phyloP scores from a whole-genome alignment of 2,888 invertebrate species.

The Rotaria magnacalcarata region DNA sequence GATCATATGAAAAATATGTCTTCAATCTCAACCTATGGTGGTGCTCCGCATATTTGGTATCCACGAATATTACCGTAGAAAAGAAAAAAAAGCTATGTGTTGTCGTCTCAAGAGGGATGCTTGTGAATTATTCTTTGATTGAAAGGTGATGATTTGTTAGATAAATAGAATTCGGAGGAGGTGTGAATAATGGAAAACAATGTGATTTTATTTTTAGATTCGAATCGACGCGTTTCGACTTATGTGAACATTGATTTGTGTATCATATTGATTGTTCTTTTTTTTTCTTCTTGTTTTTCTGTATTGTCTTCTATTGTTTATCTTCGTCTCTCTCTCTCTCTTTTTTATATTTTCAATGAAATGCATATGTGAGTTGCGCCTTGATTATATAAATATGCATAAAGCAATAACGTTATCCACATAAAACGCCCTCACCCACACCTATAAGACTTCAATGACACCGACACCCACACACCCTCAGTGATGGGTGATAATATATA shows the following conservation, averaged over 20 bases:
- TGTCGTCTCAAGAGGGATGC: neutral
- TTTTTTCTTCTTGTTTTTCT: slow-evolving; percentile 6
- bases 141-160: neutral
- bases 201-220: neutral
- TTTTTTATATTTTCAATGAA: slow-evolving; percentile 18
- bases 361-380: neutral
- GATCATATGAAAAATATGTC: slow-evolving; percentile 28
- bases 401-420: neutral
- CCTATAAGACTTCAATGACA: no score
- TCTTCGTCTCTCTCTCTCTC: neutral
- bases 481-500: no score
- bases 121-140: neutral
- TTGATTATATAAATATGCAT: neutral
- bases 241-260: neutral
- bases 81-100: neutral
- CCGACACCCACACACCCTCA: no score
- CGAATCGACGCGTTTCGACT: neutral
- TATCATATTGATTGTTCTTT: neutral
- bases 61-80: neutral
- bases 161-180: neutral
- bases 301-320: neutral
- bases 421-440: no score
- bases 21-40: neutral
- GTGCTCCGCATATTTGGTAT: slow-evolving; percentile 16
- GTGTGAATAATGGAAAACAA: neutral